Base-by-base conservation (phyloP, 1,140 invertebrate genomes). In the Euura saliciscinereae region DNA sequence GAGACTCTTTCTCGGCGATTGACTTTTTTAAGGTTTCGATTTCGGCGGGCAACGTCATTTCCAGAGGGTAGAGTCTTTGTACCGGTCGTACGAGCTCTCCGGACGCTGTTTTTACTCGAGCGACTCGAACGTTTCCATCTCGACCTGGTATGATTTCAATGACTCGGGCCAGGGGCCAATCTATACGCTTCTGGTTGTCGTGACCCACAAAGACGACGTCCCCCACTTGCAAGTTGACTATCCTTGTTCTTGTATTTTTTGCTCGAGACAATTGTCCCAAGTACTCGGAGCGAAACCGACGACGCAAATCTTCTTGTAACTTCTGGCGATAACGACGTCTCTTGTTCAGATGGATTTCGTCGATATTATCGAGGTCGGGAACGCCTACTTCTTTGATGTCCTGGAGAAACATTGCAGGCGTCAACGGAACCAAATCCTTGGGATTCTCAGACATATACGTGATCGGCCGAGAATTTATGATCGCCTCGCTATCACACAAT, bases 111-210 rank as follows among this genome's bases (percentile, higher is more conserved):
- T 77, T 77, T 7, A 83, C 11, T 51, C 65, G 73, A 2, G 76
- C 78, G 2, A 80, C 78, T 2, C 80, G 70, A 3, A 78, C 72
- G 4, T 66, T 71, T 8, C 73, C 76, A 74, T 83, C 80, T 71
- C 71, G 69, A 8, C 82, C 81, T 7, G 78, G 78, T 42, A 78
- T 67, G 2, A 79, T 66, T 51, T 76, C 69, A 42, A 75, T 69
- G 7, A 83, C 71, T 69, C 75, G 66, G n/a, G 72, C 84, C 4
- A 83, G 44, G 65, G 76, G 77, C 80, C 83, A 84, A 44, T 81
- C 72, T 2, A 80, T 7, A 4, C 80, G 59, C 45, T 80, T 80
- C n/a, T 66, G 65, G 42, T 77, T 75, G 65, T 80, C 76, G 43
- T 73, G 69, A 2, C 75, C 76, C 42, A 81, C 70, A n/a, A 81